Base-by-base conservation (phyloP, 2,888 invertebrate genomes). In the Cybosia mesomella region DNA sequence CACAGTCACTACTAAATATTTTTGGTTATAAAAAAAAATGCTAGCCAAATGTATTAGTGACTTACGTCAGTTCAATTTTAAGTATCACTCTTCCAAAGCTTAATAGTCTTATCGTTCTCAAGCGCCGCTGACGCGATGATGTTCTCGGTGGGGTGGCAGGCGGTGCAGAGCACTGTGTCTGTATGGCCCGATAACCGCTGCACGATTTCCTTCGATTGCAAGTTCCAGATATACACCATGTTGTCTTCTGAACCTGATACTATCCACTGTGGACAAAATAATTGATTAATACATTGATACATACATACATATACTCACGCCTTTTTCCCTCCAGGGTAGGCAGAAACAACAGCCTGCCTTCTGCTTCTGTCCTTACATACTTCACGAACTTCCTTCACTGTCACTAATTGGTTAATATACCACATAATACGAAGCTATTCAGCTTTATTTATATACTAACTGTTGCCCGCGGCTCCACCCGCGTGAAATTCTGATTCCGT, bases 191-290 rank as follows among this genome's bases (percentile, higher is more conserved):
- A 97, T 73, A 99, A 95, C 93, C 98, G 98, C 93, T 99, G 99
- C 70, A 99, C 99, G 71, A 99, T 98, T 95, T 99, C 99, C 94
- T 99, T 99, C 18, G 99, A 99, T 91, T 99, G 99, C 77, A 99
- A 96, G 95, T 99, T 99, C 99, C 99, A 99, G 85, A 99, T 99
- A 90, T 99, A 99, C 0, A 99, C 99, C 96, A 98, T 96, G 90
- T 99, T 98, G 92, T 99, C 99, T 94, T 99, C 99, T 7, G 99
- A 99, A n/a, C 99, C 99, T 55, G 99, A 99, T 60, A 99, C 99
- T 89, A 99, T 99, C 99, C 99, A 99, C 98, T 99, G 92, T 22
- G 94, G 92, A 82, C 43, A 22, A 71, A 70, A 43, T 36, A 13
- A 32, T 62, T 28, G 28, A 5, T 28, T 28, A 28, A 28, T 28